Percentiles rank a stretch among this genome's conserved stretches.
phyloP scores from a whole-genome alignment of 2,797 vertebrate genomes.

The Epinephelus coioides region DNA sequence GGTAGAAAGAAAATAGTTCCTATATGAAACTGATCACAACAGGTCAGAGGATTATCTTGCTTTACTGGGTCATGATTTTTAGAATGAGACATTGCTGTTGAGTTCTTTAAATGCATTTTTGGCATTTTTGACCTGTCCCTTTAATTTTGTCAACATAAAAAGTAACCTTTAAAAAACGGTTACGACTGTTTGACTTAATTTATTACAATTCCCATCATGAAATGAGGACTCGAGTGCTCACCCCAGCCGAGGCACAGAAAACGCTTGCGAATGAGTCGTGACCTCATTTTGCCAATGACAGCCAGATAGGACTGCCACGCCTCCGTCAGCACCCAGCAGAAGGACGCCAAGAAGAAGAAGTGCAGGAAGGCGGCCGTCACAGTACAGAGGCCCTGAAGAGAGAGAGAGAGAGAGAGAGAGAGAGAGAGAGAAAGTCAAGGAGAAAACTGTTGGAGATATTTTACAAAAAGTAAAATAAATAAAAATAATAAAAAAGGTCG shows the following conservation, averaged over 20 bases:
- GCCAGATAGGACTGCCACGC: constrained; percentile 99
- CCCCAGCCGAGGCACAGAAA: constrained; percentile 99
- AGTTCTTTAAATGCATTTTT: too few relatives aligned
- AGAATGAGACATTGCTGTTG: too few relatives aligned
- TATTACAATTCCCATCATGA: not conserved
- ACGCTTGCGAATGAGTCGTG: constrained; percentile 97
- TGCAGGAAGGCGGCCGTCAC: constrained; percentile 98
- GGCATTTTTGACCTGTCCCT: too few relatives aligned
- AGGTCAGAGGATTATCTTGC: too few relatives aligned
- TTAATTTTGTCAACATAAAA: not conserved
- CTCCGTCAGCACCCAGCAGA: constrained; percentile 99
- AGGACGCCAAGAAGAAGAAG: constrained; percentile 99
- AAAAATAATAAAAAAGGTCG: not conserved
- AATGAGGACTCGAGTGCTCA: constrained; percentile 77
- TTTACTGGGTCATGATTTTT: too few relatives aligned
- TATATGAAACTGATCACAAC: too few relatives aligned
- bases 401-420: constrained; percentile 29
- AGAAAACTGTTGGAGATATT: not conserved
- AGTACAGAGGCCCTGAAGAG: constrained; percentile 92
- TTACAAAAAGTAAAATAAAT: constrained; percentile 1
- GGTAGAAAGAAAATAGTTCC: too few relatives aligned
- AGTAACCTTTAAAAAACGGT: not conserved
- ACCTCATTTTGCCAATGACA: constrained; percentile 96
- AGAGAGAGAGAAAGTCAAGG: not conserved
- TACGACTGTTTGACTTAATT: not conserved